Evolutionary conservation across 2,797 vertebrate species (phyloP).

Genomic region (Brachyrhaphis roseni): DNA sequence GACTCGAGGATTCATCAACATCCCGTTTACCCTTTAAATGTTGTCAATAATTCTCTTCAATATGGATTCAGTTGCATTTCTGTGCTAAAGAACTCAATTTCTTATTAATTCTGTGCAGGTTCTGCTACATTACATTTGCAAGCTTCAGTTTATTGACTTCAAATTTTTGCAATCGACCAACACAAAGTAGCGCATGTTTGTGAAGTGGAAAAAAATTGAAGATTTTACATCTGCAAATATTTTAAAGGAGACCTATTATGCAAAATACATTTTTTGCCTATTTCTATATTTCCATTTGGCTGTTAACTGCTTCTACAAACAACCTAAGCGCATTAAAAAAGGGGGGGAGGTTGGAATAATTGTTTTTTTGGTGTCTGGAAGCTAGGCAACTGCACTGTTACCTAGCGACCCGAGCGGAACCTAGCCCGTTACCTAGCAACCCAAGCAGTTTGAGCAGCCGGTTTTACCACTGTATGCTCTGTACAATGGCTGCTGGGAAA

Average conservation of each 20-base stretch:
- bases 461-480: too few species aligned
- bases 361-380: too few species aligned
- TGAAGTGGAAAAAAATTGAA: background rate
- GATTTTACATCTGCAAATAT: background rate
- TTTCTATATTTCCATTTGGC: too few species aligned
- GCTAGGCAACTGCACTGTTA: too few species aligned
- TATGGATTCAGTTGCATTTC: background rate
- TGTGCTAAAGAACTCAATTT: background rate
- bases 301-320: too few species aligned
- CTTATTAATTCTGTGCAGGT: background rate
- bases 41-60: conserved; percentile 4
- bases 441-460: too few species aligned
- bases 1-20: conserved; percentile 14
- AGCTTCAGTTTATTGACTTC: background rate
- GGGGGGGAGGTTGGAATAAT: too few species aligned
- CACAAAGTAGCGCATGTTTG: background rate
- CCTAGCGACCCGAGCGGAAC: too few species aligned
- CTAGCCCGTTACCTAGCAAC: too few species aligned
- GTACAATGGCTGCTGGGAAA: too few species aligned
- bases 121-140: background rate
- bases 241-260: background rate
- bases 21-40: conserved; percentile 15
- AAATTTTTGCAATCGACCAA: background rate
- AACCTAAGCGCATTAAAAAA: too few species aligned
- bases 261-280: too few species aligned